Base-by-base conservation (phyloP, 2,888 invertebrate species). In the Tiliacea aurago region DNA sequence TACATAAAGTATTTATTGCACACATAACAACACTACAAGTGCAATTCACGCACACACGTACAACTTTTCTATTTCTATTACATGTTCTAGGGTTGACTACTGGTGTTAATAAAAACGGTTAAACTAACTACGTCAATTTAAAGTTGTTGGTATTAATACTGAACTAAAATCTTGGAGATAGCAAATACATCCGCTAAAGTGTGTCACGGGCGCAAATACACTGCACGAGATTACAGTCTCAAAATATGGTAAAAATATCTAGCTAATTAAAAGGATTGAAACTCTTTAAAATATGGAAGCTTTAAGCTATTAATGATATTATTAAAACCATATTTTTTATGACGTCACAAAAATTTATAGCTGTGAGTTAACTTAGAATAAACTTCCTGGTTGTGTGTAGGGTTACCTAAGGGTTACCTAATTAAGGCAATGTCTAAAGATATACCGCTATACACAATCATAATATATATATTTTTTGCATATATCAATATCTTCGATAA, bases 1-100 rank as follows among this genome's bases (percentile, higher is more conserved):
- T 92, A 93, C 91, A 95, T 89, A 93, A 93, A 93, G 94, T 95
- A 95, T 95, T 95, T 95, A 95, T 95, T 95, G 95, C 96, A 95
- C 94, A 95, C 94, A 95, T 92, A 94, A 91, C 90, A 90, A 93
- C 91, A 94, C 92, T 87, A 94, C 94, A 91, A 94, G 93, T 95
- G 95, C 94, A 95, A 91, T 91, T 90, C 88, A 94, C 95, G 83
- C 95, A 94, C 94, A 95, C 96, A 91, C 65, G 18, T 47, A 84
- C 78, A 90, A 74, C 85, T 94, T 95, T 95, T 95, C 96, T 96
- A 96, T 96, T 96, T 95, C 95, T 95, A 96, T 94, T 93, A 92
- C 93, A 88, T 90, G 87, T 84, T 89, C 90, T 94, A 95, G 94
- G 91, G 92, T 93, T 93, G 92, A 87, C 91, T 92, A 91, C 88